phyloP scores from a whole-genome alignment of 2,797 vertebrate genomes.

The Galagoides demidoff region DNA sequence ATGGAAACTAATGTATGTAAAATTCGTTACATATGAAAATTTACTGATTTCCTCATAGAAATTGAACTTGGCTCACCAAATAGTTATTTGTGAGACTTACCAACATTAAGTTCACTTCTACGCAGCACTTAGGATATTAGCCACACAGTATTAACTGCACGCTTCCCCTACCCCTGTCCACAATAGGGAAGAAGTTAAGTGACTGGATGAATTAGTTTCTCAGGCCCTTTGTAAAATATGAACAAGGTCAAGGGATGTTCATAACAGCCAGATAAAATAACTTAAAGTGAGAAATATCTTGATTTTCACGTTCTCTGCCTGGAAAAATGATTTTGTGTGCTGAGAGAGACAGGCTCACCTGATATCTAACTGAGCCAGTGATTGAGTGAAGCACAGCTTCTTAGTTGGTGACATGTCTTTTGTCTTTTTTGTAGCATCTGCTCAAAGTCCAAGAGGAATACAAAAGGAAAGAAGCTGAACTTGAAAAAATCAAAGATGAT shows the following conservation, averaged over 20 bases:
- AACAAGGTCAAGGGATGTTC: conserved; percentile 40
- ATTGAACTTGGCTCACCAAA: conserved; percentile 49
- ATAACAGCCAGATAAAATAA: conserved; percentile 45
- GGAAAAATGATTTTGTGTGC: conserved; percentile 9
- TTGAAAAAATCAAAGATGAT: conserved; percentile 94
- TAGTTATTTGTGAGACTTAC: conserved; percentile 36
- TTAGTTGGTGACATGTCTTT: conserved; percentile 30
- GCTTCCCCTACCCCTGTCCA: neutral
- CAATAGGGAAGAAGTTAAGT: conserved; percentile 27
- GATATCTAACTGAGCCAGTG: conserved; percentile 4
- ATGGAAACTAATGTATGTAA: conserved; percentile 47
- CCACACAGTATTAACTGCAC: conserved; percentile 1
- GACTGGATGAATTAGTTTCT: conserved; percentile 36
- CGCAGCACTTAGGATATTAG: conserved; percentile 29
- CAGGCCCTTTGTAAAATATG: conserved; percentile 47
- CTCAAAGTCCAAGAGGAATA: conserved; percentile 95
- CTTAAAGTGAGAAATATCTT: conserved; percentile 23
- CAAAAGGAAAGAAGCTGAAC: conserved; percentile 93
- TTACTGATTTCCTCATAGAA: conserved; percentile 37
- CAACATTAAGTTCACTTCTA: conserved; percentile 46
- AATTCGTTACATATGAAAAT: neutral
- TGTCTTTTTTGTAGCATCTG: conserved; percentile 91
- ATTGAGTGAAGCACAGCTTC: conserved; percentile 11
- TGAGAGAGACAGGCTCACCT: neutral
- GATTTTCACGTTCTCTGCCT: conserved; percentile 38